phyloP scores from a whole-genome alignment of 2,888 invertebrate genomes.

The Orthosia gracilis region DNA sequence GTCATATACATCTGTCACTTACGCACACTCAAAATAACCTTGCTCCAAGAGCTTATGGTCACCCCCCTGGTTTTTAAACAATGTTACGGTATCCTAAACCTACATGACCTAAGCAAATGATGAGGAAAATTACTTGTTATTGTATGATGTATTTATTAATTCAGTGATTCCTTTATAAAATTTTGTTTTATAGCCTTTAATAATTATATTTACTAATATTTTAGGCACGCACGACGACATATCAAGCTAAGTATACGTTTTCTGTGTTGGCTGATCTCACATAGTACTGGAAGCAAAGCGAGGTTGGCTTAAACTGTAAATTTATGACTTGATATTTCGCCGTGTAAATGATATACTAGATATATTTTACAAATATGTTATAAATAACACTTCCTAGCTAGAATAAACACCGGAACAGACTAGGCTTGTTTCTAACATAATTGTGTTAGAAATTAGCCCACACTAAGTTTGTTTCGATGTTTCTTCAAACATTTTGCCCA shows the following conservation, averaged over 20 bases:
- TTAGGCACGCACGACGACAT: not conserved
- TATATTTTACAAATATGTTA: no score
- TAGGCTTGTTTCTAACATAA: no score
- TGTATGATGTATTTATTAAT: constrained; percentile 13
- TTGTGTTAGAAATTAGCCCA: no score
- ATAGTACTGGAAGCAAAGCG: not conserved
- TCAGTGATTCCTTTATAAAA: not conserved
- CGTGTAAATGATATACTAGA: no score
- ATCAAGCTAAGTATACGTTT: not conserved
- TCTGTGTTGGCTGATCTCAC: not conserved
- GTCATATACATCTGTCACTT: no score
- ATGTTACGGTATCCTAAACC: constrained; percentile 17
- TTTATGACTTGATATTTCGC: not conserved
- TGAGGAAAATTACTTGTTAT: constrained; percentile 45
- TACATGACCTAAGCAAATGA: constrained; percentile 18
- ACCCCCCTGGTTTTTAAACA: constrained; percentile 11
- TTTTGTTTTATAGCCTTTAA: not conserved
- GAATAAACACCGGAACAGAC: no score
- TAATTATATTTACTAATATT: constrained; percentile 3
- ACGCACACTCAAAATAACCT: no score
- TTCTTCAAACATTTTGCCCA: not conserved
- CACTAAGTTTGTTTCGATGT: no score
- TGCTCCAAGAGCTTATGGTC: no score
- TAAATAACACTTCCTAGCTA: no score
- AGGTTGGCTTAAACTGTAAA: not conserved